Base-by-base conservation (phyloP, 1,140 invertebrate genomes). In the Drosophila truncata region DNA sequence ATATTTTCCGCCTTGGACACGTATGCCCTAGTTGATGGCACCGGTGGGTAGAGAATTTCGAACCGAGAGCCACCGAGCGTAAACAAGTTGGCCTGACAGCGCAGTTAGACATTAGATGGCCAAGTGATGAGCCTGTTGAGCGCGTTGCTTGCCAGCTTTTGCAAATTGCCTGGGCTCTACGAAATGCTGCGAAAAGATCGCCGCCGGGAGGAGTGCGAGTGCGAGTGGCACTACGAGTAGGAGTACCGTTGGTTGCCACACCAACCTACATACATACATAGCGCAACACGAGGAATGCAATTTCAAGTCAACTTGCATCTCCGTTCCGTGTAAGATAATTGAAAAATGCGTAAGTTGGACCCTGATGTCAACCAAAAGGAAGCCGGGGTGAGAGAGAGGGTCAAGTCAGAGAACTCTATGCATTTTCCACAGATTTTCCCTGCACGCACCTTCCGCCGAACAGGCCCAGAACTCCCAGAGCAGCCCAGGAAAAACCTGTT, bases 1-100 rank as follows among this genome's bases (percentile, higher is more conserved):
- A 14, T 54, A 6, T 35, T 23, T 35, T 23, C 18, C 14, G 11
- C 31, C 8, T 61, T 0, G 3, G 1, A 44, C 10, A 23, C n/a
- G 16, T 31, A 41, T 65, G 37, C 46, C 62, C 62, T 37, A 69
- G 47, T 31, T 23, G 66, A 58, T 47, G 27, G 14, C 41, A 71
- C 18, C 64, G 14, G 4, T 11, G 25, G 42, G 2, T 35, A 55
- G 52, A 37, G 52, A 18, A 71, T 37, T 33, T 27, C 35, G 14
- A 47, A 29, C 31, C 52, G 52, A 77, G 62, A 74, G 60, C 80
- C 74, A 60, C 10, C 41, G 59, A 82, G 83, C 84, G 73, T 90
- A 88, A 88, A 88, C 84, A 90, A 81, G 77, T 88, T 78, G 74
- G 76, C 81, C 78, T 88, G 85, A 90, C 84, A 90, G 84, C 58